A percentile compares a stretch with the other conserved stretches of the same genome.
These are phyloP conservation scores for Gastracanthus pulcherrimus DNA, from an alignment of 2,888 invertebrate genomes.

Conservation along the genomic window DNA sequence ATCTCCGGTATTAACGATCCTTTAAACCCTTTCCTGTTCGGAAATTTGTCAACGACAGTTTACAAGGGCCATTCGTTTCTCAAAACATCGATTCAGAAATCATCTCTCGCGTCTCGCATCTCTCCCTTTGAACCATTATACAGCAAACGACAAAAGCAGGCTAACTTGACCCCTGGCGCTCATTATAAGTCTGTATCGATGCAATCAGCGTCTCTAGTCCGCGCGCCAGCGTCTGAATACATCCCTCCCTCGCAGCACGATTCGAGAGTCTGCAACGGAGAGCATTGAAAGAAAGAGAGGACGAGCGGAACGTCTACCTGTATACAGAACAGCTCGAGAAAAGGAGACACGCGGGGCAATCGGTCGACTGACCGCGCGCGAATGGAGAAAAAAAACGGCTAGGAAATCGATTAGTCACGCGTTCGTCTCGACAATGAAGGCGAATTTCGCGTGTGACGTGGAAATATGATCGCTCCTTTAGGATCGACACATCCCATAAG, in stretches of 20 bases:
- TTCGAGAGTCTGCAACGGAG: background rate
- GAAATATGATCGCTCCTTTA: slow-evolving; percentile 54
- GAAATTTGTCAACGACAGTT: slow-evolving; percentile 55
- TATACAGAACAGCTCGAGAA: too few relatives aligned
- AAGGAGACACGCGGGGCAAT: background rate
- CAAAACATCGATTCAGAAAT: slow-evolving; percentile 39
- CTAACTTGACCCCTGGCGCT: too few relatives aligned
- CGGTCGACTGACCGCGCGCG: too few relatives aligned
- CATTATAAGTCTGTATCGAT: slow-evolving; percentile 37
- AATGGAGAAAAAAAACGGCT: too few relatives aligned
- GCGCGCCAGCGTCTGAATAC: too few relatives aligned
- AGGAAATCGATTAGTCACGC: slow-evolving; percentile 56
- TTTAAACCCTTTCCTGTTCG: slow-evolving; percentile 1
- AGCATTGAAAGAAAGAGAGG: background rate
- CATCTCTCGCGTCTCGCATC: background rate
- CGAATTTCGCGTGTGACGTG: slow-evolving; percentile 52
- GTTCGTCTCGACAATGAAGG: slow-evolving; percentile 34
- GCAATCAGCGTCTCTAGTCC: slow-evolving; percentile 40
- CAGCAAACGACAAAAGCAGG: background rate
- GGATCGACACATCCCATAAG: slow-evolving; percentile 47
- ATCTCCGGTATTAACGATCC: slow-evolving; percentile 40
- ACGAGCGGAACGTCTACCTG: too few relatives aligned
- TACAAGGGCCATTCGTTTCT: slow-evolving; percentile 48
- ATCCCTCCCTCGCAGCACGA: slow-evolving; percentile 9
- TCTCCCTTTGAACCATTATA: background rate